These are phyloP conservation scores for Drosophila kepulauana DNA, from an alignment of 1,140 invertebrate species.

Conservation along the genomic window DNA sequence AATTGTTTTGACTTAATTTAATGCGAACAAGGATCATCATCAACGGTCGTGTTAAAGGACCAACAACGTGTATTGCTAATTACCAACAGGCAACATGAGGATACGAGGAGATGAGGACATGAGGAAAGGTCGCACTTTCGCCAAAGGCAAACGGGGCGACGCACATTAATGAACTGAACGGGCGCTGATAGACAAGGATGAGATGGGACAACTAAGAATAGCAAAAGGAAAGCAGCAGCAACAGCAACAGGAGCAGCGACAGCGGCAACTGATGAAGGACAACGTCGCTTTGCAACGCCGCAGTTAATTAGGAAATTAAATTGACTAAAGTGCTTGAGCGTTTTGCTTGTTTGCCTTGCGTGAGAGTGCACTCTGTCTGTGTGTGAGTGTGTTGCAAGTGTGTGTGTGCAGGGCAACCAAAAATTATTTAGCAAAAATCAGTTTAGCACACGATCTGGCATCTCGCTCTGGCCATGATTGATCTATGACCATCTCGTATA, in stretches of 20 bases:
- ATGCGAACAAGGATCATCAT: slow-evolving; percentile 76
- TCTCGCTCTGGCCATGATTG: slow-evolving; percentile 43
- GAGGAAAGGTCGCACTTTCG: slow-evolving; percentile 27
- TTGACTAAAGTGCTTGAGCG: slow-evolving; percentile 81
- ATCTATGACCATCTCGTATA: slow-evolving; percentile 32
- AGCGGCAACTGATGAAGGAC: slow-evolving; percentile 36
- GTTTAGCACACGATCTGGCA: slow-evolving; percentile 18
- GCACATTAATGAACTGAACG: slow-evolving; percentile 51
- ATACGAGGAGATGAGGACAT: slow-evolving; percentile 23
- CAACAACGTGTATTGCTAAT: slow-evolving; percentile 74
- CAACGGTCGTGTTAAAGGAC: slow-evolving; percentile 63
- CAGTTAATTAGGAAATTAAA: slow-evolving; percentile 84
- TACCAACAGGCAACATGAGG: slow-evolving; percentile 55
- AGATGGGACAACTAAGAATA: not conserved
- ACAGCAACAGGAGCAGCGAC: not conserved
- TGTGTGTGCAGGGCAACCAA: slow-evolving; percentile 16
- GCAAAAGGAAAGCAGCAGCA: not conserved
- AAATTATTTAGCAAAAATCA: slow-evolving; percentile 35
- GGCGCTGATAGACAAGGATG: slow-evolving; percentile 14
- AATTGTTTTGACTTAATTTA: slow-evolving; percentile 84
- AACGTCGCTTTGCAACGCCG: slow-evolving; percentile 45
- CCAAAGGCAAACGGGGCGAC: slow-evolving; percentile 35
- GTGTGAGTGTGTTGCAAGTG: slow-evolving; percentile 3
- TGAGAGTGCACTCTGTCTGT: not conserved
- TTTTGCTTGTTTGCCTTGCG: slow-evolving; percentile 70